Base-by-base conservation (phyloP, 1,140 invertebrate species). In the Aradophagus sp. region DNA sequence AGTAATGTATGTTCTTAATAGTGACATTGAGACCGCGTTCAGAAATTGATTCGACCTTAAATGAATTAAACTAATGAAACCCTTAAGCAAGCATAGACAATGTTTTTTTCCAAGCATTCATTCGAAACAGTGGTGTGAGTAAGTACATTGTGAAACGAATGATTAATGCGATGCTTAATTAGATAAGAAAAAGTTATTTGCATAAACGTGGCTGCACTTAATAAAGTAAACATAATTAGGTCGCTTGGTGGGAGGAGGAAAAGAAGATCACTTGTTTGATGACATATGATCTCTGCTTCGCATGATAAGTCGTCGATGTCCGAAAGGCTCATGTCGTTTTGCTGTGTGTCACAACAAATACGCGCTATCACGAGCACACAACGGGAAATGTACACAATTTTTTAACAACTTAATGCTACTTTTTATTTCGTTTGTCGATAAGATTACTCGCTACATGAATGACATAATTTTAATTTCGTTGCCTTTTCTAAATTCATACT, bases 171-270 rank as follows among this genome's bases (percentile, higher is more conserved):
- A 59, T 61, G 47, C 55, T 65, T 63, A 55, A 66, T 66, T 65
- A 55, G 65, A 68, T 68, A 72, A 66, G 41, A 72, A 71, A 71
- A 63, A 61, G 38, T 34, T 71, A 50, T 65, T 65, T 68, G 48
- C 55, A 59, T 53, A 38, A 71, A 59, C 53, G 68, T 41, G 29
- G 39, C 38, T 50, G 38, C 55, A 71, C 67, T 71, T 71, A 71
- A 53, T 50, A 59, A 50, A 71, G 59, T 55, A 71, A 65, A 71
- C 55, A 71, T 63, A 71, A 71, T 71, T 71, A 71, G 53, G 42
- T 35, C 20, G 55, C n/a, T n/a, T n/a, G 19, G 39, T 14, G 38
- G 7, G 52, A 38, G 31, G 56, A 48, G 34, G 50, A 69, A 50
- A 62, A 59, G 29, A 69, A 45, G 45, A 59, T 52, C 58, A 45